Base-by-base conservation (phyloP, 2,113 vertebrate genomes). In the Todiramphus saurophagus region DNA sequence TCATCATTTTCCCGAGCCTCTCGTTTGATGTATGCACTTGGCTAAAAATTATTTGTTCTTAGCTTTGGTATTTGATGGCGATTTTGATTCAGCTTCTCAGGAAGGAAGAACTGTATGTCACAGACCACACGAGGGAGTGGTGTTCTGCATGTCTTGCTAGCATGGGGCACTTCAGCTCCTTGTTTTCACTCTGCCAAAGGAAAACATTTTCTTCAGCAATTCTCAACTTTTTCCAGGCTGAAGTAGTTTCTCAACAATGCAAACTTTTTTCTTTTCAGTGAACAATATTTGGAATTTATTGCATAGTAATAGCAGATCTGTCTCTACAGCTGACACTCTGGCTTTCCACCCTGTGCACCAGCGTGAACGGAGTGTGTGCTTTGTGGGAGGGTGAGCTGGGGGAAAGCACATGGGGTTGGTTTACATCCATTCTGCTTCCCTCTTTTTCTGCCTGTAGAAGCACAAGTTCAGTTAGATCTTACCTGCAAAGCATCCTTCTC, bases 101-200 rank as follows among this genome's bases (percentile, higher is more conserved):
- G 30, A 83, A 51, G 33, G 35, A 37, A 80, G 80, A 87, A 15
- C 37, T 82, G 33, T n/a, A 5, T 73, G 64, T 73, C 50, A 21
- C 28, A 55, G 69, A 58, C 96, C 96, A 94, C 96, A 94, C 0
- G 96, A 87, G 96, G 96, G 96, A 91, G 96, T 46, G 37, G 1
- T 92, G 81, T 35, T 89, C 95, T 89, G 23, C 0, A 0, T 18
- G 13, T 20, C 44, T 53, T 14, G 18, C 73, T 78, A 60, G 53
- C 28, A 6, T 5, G 28, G 35, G 41, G 23, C 67, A 12, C 58
- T 77, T 74, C 2, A 81, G 43, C 51, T 76, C 14, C 1, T 31
- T 25, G 6, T 33, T 93, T 94, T 72, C 19, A 73, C 27, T 12
- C 48, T 48, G 10, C 35, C 51, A 53, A 75, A 67, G 46, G 48